Percentiles rank a stretch among this genome's conserved stretches.
Evolutionary conservation across 1,140 invertebrate species (phyloP).

Genomic region (Cydia pomonella): DNA sequence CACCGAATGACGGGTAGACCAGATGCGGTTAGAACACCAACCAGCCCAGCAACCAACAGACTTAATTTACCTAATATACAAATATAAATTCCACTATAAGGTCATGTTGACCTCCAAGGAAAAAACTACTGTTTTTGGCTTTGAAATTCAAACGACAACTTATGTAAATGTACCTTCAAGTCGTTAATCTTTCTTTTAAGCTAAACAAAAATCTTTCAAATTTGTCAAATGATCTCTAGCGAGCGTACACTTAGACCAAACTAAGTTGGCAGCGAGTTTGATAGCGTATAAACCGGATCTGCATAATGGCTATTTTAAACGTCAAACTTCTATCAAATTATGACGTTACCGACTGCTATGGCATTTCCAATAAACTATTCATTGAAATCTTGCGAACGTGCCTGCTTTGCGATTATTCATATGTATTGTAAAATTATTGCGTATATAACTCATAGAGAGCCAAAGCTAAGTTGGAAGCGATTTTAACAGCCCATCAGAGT

Average conservation of each 20-base stretch:
- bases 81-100: background rate
- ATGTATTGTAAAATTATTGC: too few relatives aligned
- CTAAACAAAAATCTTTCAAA: background rate
- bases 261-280: too few relatives aligned
- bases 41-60: background rate
- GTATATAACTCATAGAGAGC: too few relatives aligned
- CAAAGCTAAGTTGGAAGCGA: too few relatives aligned
- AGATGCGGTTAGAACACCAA: background rate
- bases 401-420: too few relatives aligned
- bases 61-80: background rate
- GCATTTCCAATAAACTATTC: too few relatives aligned
- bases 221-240: background rate
- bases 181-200: conserved; percentile 25
- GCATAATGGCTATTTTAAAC: too few relatives aligned
- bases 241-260: too few relatives aligned
- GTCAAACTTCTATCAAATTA: too few relatives aligned
- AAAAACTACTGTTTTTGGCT: background rate
- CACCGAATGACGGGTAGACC: background rate
- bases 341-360: background rate
- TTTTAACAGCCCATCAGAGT: too few relatives aligned
- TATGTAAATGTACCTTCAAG: conserved; percentile 2
- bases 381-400: too few relatives aligned
- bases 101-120: conserved; percentile 6
- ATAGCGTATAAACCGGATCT: too few relatives aligned
- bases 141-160: conserved; percentile 8